phyloP scores from a whole-genome alignment of 2,888 invertebrate species.

The Eristalinus aeneus region DNA sequence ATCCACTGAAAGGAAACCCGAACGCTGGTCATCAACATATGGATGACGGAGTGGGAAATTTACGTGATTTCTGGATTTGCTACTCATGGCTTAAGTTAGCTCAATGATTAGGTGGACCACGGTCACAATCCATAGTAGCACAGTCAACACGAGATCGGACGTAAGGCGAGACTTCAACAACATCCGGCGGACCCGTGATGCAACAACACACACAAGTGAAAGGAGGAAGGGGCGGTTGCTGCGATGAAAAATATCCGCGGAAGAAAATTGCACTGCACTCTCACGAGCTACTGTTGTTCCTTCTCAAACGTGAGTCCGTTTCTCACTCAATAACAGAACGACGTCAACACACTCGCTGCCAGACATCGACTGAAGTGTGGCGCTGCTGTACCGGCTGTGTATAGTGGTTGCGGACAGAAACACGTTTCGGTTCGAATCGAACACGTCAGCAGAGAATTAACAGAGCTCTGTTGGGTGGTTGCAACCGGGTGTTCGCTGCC shows the following conservation, averaged over 20 bases:
- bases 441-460: constrained; percentile 31
- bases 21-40: constrained; percentile 54
- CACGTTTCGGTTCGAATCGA: constrained; percentile 27
- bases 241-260: background rate
- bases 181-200: constrained; percentile 1
- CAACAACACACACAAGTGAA: background rate
- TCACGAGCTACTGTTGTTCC: background rate
- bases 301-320: background rate
- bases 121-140: constrained; percentile 41
- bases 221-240: background rate
- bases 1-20: constrained; percentile 6
- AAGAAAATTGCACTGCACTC: background rate
- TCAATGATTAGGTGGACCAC: constrained; percentile 47
- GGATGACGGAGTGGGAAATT: constrained; percentile 18
- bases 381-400: constrained; percentile 42
- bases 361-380: constrained; percentile 50
- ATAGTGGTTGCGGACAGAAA: constrained; percentile 52
- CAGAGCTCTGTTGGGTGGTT: constrained; percentile 40
- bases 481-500: constrained; percentile 31
- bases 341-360: constrained; percentile 35
- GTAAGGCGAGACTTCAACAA: constrained; percentile 36
- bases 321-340: background rate
- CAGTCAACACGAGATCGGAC: constrained; percentile 49
- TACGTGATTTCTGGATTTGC: background rate
- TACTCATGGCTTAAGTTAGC: constrained; percentile 11